Conservation (phyloP, 2,113 vertebrate genomes). For the Salvator merianae region DNA sequence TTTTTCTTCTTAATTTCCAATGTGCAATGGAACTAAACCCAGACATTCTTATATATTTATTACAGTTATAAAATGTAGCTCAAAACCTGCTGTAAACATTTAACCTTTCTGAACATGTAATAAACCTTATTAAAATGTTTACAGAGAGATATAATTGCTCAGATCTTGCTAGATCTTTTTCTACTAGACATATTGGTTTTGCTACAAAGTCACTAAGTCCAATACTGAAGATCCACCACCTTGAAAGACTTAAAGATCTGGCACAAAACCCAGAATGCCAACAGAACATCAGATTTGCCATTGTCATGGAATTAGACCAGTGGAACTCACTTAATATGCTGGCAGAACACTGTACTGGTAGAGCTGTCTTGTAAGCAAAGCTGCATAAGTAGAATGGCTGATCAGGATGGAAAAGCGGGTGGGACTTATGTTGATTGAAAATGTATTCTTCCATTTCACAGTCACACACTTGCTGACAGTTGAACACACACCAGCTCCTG, state of each 20-base stretch:
- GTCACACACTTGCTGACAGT: too few species aligned
- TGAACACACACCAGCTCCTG: background rate
- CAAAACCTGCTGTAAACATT: constrained; percentile 69
- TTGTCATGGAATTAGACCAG: background rate
- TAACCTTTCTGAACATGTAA: constrained; percentile 73
- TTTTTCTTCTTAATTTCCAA: constrained; percentile 41
- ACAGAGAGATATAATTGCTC: constrained; percentile 75
- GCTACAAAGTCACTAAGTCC: constrained; percentile 72
- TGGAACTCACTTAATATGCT: background rate
- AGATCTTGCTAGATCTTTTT: constrained; percentile 76
- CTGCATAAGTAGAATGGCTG: background rate
- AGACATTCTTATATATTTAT: constrained; percentile 71
- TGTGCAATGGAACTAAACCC: constrained; percentile 68
- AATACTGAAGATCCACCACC: background rate
- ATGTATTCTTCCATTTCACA: too few species aligned
- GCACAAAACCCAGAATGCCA: background rate
- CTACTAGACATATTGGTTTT: constrained; percentile 72
- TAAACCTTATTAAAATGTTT: constrained; percentile 78
- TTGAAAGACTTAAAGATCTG: background rate
- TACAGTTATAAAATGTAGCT: constrained; percentile 67
- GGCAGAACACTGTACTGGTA: background rate
- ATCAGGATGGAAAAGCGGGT: background rate
- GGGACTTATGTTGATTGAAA: too few species aligned
- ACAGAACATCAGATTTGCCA: background rate
- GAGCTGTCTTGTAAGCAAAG: background rate